These are phyloP conservation scores for Erpornis zantholeuca DNA, from an alignment of 2,113 vertebrate genomes.

Conservation along the genomic window DNA sequence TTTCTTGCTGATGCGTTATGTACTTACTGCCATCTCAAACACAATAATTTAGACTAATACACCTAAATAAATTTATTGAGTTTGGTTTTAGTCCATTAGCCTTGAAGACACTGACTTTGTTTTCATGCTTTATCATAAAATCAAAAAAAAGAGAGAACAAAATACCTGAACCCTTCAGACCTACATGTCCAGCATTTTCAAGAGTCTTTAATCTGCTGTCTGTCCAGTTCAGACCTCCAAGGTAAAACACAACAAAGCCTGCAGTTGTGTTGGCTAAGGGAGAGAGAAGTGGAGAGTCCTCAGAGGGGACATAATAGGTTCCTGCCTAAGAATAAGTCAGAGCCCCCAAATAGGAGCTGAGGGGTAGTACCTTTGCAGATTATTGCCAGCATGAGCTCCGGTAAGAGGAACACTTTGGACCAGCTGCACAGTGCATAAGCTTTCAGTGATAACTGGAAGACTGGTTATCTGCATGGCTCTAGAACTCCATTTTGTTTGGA, in stretches of 20 bases:
- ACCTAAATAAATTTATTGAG: neutral
- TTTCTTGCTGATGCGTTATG: neutral
- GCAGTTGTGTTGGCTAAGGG: neutral
- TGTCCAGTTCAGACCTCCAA: neutral
- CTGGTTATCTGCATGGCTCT: neutral
- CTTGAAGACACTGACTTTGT: neutral
- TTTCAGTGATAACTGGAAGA: neutral
- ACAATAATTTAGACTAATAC: neutral
- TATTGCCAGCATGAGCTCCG: fast-evolving
- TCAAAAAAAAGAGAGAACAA: neutral
- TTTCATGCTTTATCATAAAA: neutral
- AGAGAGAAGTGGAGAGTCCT: neutral
- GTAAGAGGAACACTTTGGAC: neutral
- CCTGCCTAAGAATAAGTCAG: neutral
- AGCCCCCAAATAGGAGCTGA: neutral
- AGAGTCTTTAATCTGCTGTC: neutral
- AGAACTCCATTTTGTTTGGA: neutral
- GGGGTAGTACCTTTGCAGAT: neutral
- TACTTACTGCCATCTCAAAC: neutral
- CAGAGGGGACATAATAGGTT: neutral
- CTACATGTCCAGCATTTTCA: neutral
- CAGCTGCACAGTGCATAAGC: neutral
- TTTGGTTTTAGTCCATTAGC: neutral
- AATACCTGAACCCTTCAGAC: neutral
- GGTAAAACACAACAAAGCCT: neutral